Evolutionary conservation across 2,888 invertebrate genomes (phyloP).

Genomic region (Rotaria sp.): DNA sequence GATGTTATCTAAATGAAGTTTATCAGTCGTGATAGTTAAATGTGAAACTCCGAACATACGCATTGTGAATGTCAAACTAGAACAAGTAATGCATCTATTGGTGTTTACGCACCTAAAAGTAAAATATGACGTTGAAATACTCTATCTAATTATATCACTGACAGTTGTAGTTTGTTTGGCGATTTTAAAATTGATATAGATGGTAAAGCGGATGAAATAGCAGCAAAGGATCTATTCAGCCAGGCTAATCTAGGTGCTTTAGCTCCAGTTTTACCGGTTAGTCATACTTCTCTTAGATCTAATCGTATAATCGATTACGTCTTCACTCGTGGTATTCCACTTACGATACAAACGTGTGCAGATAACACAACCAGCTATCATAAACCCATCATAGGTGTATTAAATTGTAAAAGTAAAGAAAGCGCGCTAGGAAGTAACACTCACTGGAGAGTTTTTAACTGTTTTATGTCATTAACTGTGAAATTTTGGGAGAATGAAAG

Average conservation of each 20-base stretch:
- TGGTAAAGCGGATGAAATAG: background rate
- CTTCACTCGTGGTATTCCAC: background rate
- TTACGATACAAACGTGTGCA: background rate
- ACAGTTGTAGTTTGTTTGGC: background rate
- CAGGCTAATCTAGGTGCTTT: background rate
- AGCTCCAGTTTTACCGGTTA: background rate
- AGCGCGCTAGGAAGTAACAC: background rate
- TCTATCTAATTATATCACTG: background rate
- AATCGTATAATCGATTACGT: background rate
- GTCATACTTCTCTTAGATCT: background rate
- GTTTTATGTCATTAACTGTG: background rate
- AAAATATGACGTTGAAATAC: background rate
- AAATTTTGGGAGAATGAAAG: background rate
- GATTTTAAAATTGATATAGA: background rate
- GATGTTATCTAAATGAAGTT: background rate
- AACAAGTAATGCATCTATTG: background rate
- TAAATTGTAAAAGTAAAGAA: background rate
- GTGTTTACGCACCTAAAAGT: background rate
- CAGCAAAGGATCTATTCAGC: background rate
- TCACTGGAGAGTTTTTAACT: background rate
- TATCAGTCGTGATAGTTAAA: background rate
- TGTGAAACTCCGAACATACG: background rate
- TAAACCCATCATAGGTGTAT: background rate
- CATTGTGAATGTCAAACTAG: background rate
- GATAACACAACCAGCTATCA: background rate